Conservation (phyloP, 2,113 vertebrate species). For the Rhadina sibilatrix region DNA sequence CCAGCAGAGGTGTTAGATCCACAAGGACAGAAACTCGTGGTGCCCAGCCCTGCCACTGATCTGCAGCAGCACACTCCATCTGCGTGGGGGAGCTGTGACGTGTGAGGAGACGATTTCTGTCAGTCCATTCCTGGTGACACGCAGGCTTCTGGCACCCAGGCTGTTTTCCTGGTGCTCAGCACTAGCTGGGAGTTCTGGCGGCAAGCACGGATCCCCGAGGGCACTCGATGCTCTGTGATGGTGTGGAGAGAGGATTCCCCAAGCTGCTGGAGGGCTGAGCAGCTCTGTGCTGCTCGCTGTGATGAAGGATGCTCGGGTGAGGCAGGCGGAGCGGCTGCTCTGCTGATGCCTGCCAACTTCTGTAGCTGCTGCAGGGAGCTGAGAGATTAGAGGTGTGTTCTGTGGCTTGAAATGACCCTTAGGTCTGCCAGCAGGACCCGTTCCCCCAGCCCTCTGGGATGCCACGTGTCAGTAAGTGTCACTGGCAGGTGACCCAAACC, state of each 20-base stretch:
- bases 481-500: background rate
- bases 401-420: background rate
- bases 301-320: background rate
- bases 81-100: background rate
- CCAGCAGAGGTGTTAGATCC: background rate
- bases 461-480: background rate
- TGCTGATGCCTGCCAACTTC: background rate
- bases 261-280: background rate
- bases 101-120: background rate
- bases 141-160: conserved; percentile 1
- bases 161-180: background rate
- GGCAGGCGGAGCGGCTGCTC: background rate
- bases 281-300: background rate
- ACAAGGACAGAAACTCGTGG: background rate
- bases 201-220: background rate
- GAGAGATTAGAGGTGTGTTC: background rate
- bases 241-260: conserved; percentile 20
- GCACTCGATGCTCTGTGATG: background rate
- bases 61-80: background rate
- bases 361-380: background rate
- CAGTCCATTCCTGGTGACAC: background rate
- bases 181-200: background rate
- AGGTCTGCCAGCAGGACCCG: background rate
- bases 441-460: background rate
- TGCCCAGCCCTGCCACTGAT: background rate